Percentiles rank a stretch among this genome's conserved stretches.
Conservation (phyloP, 2,113 vertebrate genomes). For the Lynx canadensis region DNA sequence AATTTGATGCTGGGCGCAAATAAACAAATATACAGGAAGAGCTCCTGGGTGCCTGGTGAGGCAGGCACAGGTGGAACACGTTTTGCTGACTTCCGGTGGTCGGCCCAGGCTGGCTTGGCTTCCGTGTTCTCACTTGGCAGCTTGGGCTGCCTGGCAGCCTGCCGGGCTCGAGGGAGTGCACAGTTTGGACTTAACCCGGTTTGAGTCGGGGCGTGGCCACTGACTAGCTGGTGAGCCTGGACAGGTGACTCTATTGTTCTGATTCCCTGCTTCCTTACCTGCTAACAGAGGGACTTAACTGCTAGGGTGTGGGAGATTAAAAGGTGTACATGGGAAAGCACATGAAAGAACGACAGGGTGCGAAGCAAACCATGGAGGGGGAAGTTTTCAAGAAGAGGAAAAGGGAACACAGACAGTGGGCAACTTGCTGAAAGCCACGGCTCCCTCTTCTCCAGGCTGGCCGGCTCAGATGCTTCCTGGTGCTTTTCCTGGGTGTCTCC, state of each 20-base stretch:
- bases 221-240: neutral
- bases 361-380: neutral
- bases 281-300: neutral
- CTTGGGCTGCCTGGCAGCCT: neutral
- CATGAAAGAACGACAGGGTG: neutral
- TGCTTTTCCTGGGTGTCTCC: neutral
- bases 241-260: neutral
- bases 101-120: too few relatives aligned
- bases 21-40: neutral
- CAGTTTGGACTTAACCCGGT: neutral
- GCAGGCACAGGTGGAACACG: accelerated
- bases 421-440: neutral
- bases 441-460: neutral
- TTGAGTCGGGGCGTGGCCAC: neutral
- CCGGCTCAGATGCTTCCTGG: neutral
- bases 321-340: neutral
- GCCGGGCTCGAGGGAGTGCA: neutral
- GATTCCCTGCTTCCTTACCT: neutral
- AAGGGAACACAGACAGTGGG: neutral
- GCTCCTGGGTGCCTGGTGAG: neutral
- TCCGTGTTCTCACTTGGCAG: neutral
- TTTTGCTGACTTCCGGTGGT: neutral
- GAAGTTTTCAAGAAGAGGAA: neutral
- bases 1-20: neutral
- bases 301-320: neutral